Evolutionary conservation across 2,888 invertebrate species (phyloP), one percentile per base, ranked within the genome.

Genomic region (Itoplectis maculator): DNA sequence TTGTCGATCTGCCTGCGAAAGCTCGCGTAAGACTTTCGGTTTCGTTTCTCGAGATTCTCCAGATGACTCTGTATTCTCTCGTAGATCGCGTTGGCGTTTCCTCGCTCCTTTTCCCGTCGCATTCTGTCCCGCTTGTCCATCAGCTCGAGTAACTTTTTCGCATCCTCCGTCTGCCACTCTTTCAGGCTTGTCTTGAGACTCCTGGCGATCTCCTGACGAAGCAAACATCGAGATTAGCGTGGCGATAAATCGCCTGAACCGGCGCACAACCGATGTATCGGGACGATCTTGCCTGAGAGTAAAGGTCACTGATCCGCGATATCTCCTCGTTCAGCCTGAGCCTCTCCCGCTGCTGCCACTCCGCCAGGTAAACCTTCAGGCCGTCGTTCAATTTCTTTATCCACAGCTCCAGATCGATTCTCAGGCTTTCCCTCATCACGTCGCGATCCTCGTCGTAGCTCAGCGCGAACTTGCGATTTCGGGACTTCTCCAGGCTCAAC

Each of bases 1-100:
- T 51, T 63, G 51, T 85, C 83, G 51, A 87, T 87, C 47, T 87
- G 87, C 54, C 81, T 84, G 15, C 83, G 84, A 82, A 87, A 84
- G n/a, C 73, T 81, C 35, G 69, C 63, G 61, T 84, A 86, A 6
- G 84, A 84, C 13, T 81, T 86, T 40, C 74, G 61, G 69, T 83
- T 86, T 49, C 79, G 63, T 37, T 63, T 82, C 47, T 86, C 85
- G 15, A 87, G 83, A 72, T 70, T 80, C 35, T 86, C 76, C 49
- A 87, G 54, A 35, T 87, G 86, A 15, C 63, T 78, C 13, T 84
- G 85, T 20, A 87, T 82, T 23, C 81, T 85, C 66, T 85, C 87
- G 59, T 84, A 87, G 35, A 83, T 23, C n/a, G 65, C 79, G 59
- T 81, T 84, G 59, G 81, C 76, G 47, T 56, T 73, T n/a, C 65